Evolutionary conservation across 2,888 invertebrate genomes (phyloP).

Genomic region (Itoplectis maculator): DNA sequence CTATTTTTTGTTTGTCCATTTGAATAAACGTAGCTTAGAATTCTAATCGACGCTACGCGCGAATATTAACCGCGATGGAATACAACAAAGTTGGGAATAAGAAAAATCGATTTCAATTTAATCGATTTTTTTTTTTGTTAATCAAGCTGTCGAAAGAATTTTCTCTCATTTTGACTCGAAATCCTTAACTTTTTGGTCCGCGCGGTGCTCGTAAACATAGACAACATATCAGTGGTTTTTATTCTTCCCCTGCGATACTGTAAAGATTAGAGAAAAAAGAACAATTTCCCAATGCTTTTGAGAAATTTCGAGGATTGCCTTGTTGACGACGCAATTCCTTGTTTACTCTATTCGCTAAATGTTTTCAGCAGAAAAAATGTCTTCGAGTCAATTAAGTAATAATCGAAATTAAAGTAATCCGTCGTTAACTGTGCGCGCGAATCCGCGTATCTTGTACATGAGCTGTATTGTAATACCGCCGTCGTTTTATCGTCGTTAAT

Average conservation of each 20-base stretch:
- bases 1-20: slow-evolving; percentile 22
- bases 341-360: slow-evolving; percentile 30
- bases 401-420: slow-evolving; percentile 47
- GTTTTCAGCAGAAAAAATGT: slow-evolving; percentile 43
- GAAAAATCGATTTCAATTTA: no score
- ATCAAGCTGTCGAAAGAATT: not conserved
- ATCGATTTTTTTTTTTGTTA: not conserved
- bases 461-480: slow-evolving; percentile 40
- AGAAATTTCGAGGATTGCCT: not conserved
- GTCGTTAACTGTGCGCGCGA: slow-evolving; percentile 46
- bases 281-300: not conserved
- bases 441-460: slow-evolving; percentile 20
- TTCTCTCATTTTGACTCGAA: slow-evolving; percentile 1
- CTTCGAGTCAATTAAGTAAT: slow-evolving; percentile 52
- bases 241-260: not conserved
- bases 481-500: slow-evolving; percentile 32
- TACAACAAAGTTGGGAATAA: not conserved
- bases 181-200: not conserved
- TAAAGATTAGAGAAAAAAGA: not conserved
- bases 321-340: not conserved
- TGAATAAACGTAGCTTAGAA: slow-evolving; percentile 1
- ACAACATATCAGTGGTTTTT: slow-evolving; percentile 7
- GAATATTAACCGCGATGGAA: not conserved
- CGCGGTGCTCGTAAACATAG: not conserved
- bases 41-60: not conserved